Percentiles rank a stretch among this genome's conserved stretches.
These are phyloP conservation scores for Spongilla lacustris DNA, from an alignment of 37 sponge, comb jelly and placozoan genomes.

Conservation along the genomic window DNA sequence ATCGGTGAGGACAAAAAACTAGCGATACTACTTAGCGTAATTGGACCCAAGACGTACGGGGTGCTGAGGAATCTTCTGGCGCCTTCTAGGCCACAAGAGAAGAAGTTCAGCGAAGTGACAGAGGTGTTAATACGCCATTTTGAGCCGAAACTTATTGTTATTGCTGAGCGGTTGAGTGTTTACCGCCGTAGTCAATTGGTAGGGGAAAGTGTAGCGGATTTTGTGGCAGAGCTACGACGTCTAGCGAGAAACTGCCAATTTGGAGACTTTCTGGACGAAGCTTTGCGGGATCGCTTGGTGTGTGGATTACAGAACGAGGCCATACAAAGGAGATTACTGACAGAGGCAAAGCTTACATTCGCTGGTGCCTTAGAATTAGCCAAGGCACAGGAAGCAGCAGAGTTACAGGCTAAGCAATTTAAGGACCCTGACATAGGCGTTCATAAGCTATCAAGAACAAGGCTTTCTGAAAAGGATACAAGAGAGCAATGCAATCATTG, in stretches of 20 bases:
- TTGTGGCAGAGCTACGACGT: background rate
- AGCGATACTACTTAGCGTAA: background rate
- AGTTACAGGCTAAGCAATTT: too few relatives aligned
- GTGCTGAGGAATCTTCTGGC: background rate
- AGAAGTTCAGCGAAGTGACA: background rate
- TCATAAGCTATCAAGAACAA: too few relatives aligned
- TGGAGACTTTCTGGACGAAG: background rate
- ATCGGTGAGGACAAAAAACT: background rate
- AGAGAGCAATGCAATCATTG: too few relatives aligned
- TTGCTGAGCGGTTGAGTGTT: background rate
- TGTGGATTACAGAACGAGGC: slow-evolving; percentile 9
- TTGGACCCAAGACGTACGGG: slow-evolving; percentile 7
- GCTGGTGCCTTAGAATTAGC: too few relatives aligned
- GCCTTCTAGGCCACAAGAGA: background rate
- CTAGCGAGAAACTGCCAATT: background rate
- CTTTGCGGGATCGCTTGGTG: background rate
- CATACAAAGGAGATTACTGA: background rate
- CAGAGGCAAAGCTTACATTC: too few relatives aligned
- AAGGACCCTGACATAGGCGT: too few relatives aligned
- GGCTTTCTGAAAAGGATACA: too few relatives aligned
- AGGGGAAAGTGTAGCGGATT: background rate
- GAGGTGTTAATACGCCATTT: background rate
- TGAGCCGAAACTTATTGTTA: slow-evolving; percentile 11
- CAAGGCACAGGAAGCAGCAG: too few relatives aligned
- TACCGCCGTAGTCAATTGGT: background rate